Base-by-base conservation (phyloP, 2,113 vertebrate genomes). In the Neogobius melanostomus region DNA sequence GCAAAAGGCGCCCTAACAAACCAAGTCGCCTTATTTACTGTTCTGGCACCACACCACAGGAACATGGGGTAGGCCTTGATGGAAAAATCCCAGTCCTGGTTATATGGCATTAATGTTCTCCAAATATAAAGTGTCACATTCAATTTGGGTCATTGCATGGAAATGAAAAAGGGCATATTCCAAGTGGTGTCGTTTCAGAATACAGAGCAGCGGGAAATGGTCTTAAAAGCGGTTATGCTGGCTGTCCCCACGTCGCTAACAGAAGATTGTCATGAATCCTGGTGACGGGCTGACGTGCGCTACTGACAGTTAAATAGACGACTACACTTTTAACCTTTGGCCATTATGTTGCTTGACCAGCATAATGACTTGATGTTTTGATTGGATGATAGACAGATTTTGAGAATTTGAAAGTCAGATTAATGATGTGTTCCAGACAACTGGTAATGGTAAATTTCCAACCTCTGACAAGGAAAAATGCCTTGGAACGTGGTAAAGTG, bases 111-210 rank as follows among this genome's bases (percentile, higher is more conserved):
- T 88, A 82, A 83, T 84, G 76, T 3, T 9, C 44, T 66, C 75
- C 72, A 78, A 81, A 68, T 75, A 82, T 66, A 73, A 84, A 72
- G 67, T 84, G 81, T 89, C 86, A 79, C 57, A 50, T 82, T 86
- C 64, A 54, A 87, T 87, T 88, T 84, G 16, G 67, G 57, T 46
- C 21, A 68, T 62, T 44, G 64, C 21, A 42, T 68, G 64, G 67
- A 67, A 82, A 69, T 71, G 64, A 80, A 75, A 80, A 70, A 50
- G 57, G 45, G 69, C 65, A 51, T 65, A 69, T 51, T 66, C 63
- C 68, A 53, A 17, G 64, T 69, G 52, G 53, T 56, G 48, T 76
- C 74, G 68, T 78, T 46, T 73, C 51, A 73, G 45, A 75, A 66
- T 48, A 45, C 42, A 75, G 66, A 75, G 50, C 71, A 71, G 52